Base-by-base conservation (phyloP, 1,140 invertebrate genomes). In the Rhagoletis zephyria region DNA sequence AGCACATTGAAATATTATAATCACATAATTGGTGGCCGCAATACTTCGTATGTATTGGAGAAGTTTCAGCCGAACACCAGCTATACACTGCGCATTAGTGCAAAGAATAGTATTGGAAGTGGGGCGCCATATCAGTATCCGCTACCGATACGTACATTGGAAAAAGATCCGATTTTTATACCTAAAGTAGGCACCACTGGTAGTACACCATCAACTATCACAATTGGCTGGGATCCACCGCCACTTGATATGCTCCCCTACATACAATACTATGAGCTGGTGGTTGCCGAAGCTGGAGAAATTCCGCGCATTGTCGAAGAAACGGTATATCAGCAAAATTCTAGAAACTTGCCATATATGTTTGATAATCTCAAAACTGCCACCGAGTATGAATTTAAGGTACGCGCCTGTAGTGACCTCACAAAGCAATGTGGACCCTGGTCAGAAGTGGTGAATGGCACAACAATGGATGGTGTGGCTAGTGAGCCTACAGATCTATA, bases 151-250 rank as follows among this genome's bases (percentile, higher is more conserved):
- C 94, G 90, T 51, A 97, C 96, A 0, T 92, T 96, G 14, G 94
- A 94, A 12, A 93, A 94, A 91, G 96, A 97, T 94, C 96, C 96
- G 0, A 93, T 95, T 85, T 97, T 97, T 90, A 94, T 96, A 70
- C 97, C 97, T 7, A 95, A 95, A 90, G 95, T 97, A 48, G 94
- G 95, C 51, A 95, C 97, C 0, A 97, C 96, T 88, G 97, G 96
- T 0, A 95, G 95, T 87, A 96, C 96, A 0, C 94, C 95, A 1
- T 95, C 95, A 42, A 96, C 96, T 0, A 96, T 97, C 56, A 97
- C 96, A 1, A 95, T 97, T 87, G 95, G 95, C 0, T 97, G 96
- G 96, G 94, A 94, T 70, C 93, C 94, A 1, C 96, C 96, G 3
- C 94, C 96, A 0, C 90, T 94, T 6, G 93, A 95, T 89, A 93